Percentiles rank a stretch among this genome's conserved stretches.
phyloP scores from a whole-genome alignment of 2,113 vertebrate species.

The Mugil cephalus region DNA sequence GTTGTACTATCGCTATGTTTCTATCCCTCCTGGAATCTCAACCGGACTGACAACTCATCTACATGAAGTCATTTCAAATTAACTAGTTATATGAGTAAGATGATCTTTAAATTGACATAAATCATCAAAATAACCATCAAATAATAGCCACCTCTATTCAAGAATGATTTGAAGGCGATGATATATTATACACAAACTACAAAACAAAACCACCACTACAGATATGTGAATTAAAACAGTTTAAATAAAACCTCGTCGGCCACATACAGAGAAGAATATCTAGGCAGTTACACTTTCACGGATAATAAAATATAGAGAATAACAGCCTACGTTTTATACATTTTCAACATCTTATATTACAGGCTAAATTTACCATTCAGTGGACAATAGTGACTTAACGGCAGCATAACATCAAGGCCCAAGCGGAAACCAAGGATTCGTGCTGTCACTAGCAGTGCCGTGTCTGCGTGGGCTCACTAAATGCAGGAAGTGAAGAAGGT shows the following conservation, averaged over 20 bases:
- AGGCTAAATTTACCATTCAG: constrained; percentile 56
- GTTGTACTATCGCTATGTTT: no score
- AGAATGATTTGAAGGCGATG: no score
- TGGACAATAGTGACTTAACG: constrained; percentile 61
- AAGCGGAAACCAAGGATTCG: constrained; percentile 51
- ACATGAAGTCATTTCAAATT: no score
- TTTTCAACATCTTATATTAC: constrained; percentile 32
- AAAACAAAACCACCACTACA: no score
- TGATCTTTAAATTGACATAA: no score
- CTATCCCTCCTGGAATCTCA: no score
- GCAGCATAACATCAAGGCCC: constrained; percentile 46
- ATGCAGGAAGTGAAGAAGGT: constrained; percentile 45
- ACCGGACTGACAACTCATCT: no score
- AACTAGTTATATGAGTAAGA: no score
- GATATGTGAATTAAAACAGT: constrained; percentile 4
- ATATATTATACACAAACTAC: no score
- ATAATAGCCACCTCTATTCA: no score
- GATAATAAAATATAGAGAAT: constrained; percentile 25
- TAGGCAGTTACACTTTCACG: constrained; percentile 8
- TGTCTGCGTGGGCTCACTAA: constrained; percentile 52
- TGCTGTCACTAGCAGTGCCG: constrained; percentile 38
- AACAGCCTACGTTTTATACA: constrained; percentile 7
- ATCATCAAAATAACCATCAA: no score
- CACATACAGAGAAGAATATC: constrained; percentile 35
- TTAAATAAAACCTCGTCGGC: constrained; percentile 20